Base-by-base conservation (phyloP, 2,888 invertebrate genomes). In the Auanema sp. region DNA sequence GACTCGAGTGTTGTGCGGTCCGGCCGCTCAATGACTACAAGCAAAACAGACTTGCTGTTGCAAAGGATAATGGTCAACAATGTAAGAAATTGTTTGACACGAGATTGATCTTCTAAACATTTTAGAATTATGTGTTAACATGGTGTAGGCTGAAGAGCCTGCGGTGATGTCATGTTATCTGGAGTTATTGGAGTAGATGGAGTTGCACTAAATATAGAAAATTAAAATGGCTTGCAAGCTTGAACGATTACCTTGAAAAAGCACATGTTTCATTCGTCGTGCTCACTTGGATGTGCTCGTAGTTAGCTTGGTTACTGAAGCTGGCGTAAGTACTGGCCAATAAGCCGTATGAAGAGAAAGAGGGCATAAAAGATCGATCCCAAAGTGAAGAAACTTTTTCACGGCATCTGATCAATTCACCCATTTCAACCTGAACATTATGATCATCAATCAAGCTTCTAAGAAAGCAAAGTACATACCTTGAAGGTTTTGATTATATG, bases 121-220 rank as follows among this genome's bases (percentile, higher is more conserved):
- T 18, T 18, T 47, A 21, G 23, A 47, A 47, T 18, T 47, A 47
- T 18, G 47, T 18, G 47, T 66, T 68, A 72, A 65, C 72, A 72
- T 24, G 72, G 69, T 55, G 72, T 72, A 33, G 72, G 67, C 51
- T 72, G 72, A 41, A 69, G 66, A 54, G 66, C 52, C 56, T 66
- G 58, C 10, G 69, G 69, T 16, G 64, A 61, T 10, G 61, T 54
- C 16, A 61, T 55, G 2, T 61, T 49, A 24, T 33, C 33, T 14
- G 55, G 18, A 21, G 61, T 21, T 24, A 33, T 33, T 11, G 43
- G 49, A 12, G 44, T 47, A 24, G 50, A 33, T 16, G 24, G 21
- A n/a, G 50, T 40, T 14, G 56, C 51, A 25, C 58, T 58, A 33
- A 33, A 33, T 5, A 33, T 33, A 33, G 8, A 33, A 33, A 33